phyloP scores from a whole-genome alignment of 2,113 vertebrate genomes.

The Indicator indicator region DNA sequence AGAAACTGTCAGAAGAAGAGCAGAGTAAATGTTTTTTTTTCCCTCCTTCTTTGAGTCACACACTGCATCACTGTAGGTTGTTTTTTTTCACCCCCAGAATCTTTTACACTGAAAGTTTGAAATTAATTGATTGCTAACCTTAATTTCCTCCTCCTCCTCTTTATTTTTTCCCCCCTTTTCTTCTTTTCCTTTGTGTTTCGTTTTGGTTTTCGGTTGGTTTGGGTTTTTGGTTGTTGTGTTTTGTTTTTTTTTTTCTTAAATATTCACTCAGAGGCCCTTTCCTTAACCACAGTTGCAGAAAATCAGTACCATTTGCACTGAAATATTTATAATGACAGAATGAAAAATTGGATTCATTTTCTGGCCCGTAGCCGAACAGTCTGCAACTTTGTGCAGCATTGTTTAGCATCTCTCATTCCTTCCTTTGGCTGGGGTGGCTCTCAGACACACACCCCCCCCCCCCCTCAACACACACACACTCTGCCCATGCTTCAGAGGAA shows the following conservation, averaged over 20 bases:
- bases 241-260: constrained; percentile 53
- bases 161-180: background rate
- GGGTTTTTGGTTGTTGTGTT: background rate
- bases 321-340: constrained; percentile 91
- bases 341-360: constrained; percentile 90
- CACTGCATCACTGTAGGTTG: constrained; percentile 73
- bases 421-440: constrained; percentile 65
- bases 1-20: constrained; percentile 89
- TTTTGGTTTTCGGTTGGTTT: background rate
- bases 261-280: constrained; percentile 83
- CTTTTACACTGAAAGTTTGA: constrained; percentile 73
- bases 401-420: constrained; percentile 76
- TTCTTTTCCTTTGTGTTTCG: no score
- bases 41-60: constrained; percentile 76
- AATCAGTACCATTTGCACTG: constrained; percentile 86
- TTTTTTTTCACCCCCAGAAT: constrained; percentile 69
- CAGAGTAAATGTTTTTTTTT: constrained; percentile 87
- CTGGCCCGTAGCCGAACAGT: constrained; percentile 84
- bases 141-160: constrained; percentile 23
- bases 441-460: constrained; percentile 47
- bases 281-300: constrained; percentile 87
- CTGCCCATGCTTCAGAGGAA: constrained; percentile 61
- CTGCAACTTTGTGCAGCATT: constrained; percentile 79
- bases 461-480: background rate
- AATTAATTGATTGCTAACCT: constrained; percentile 82